A percentile compares a stretch with the other conserved stretches of the same genome.
Conservation (phyloP, 2,797 vertebrate species). For the Serranus cabrilla region DNA sequence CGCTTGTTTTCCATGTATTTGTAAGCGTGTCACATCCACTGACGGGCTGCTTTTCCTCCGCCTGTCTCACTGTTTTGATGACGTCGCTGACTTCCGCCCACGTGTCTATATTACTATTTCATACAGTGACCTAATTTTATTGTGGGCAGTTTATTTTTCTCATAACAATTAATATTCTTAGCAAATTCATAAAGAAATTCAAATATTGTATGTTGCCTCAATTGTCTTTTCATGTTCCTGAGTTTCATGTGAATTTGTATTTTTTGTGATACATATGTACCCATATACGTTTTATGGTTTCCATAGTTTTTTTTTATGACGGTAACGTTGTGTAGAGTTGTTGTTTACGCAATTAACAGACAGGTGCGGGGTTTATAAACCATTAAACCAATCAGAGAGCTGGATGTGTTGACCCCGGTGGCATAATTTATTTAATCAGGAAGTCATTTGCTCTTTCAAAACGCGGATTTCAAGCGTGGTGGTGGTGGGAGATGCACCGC, state of each 20-base stretch:
- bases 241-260: not conserved
- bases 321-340: fast-evolving
- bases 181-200: not conserved
- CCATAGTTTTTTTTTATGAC: not conserved
- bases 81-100: conserved; percentile 87
- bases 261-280: fast-evolving
- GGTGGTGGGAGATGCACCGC: not conserved
- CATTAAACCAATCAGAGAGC: conserved; percentile 62
- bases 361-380: conserved; percentile 12
- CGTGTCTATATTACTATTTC: conserved; percentile 77
- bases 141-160: not conserved
- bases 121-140: conserved; percentile 59
- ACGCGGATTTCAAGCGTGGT: conserved; percentile 65
- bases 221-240: not conserved
- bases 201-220: not conserved
- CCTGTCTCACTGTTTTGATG: conserved; percentile 83
- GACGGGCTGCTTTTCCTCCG: conserved; percentile 56
- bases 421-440: conserved; percentile 73
- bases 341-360: conserved; percentile 16
- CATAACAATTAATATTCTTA: not conserved
- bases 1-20: conserved; percentile 71
- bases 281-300: not conserved
- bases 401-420: not conserved
- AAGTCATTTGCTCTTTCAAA: conserved; percentile 59
- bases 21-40: conserved; percentile 82